Base-by-base conservation (phyloP, 2,797 vertebrate species). In the Sebastes vulpes region DNA sequence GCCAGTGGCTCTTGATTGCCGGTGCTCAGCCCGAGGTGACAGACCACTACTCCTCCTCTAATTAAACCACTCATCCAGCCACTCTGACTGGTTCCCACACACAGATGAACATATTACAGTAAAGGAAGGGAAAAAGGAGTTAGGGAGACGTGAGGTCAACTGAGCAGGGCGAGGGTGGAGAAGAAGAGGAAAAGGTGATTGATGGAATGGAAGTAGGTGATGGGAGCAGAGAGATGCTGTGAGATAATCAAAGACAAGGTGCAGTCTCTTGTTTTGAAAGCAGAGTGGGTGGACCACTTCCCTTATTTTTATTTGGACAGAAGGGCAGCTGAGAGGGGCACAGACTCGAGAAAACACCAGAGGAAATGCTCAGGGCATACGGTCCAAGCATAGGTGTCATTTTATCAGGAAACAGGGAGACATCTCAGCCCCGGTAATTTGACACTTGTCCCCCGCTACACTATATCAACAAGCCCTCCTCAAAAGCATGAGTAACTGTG, bases 31-130 rank as follows among this genome's bases (percentile, higher is more conserved):
- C 11, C 28, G 61, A 91, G 81, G 85, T 89, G 90, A 94, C 92
- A 89, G 81, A 83, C 80, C 56, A 61, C 83, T 64, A 29, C 75
- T 72, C 79, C 77, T 80, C 35, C 74, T 81, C 88, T 95, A 91
- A 95, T 94, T 92, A 93, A 91, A 90, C 67, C 82, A 52, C 82
- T 90, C 90, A 75, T 89, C 73, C 82, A 57, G 77, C 63, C 52
- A 25, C 26, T 65, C 67, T 89, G 92, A 90, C 84, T 89, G 87
- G 72, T 86, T 88, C 90, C 86, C 90, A 90, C 81, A 86, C 63
- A 60, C 69, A 52, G 85, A 52, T 32, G 32, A 42, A 80, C 59
- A 58, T 75, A 77, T 65, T 78, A 35, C 20, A 61, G 31, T 1
- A 73, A 80, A 80, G 23, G 28, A 79, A 42, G 9, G 12, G 21